Conservation (phyloP, 1,140 invertebrate species). For the Drosophila obscura region DNA sequence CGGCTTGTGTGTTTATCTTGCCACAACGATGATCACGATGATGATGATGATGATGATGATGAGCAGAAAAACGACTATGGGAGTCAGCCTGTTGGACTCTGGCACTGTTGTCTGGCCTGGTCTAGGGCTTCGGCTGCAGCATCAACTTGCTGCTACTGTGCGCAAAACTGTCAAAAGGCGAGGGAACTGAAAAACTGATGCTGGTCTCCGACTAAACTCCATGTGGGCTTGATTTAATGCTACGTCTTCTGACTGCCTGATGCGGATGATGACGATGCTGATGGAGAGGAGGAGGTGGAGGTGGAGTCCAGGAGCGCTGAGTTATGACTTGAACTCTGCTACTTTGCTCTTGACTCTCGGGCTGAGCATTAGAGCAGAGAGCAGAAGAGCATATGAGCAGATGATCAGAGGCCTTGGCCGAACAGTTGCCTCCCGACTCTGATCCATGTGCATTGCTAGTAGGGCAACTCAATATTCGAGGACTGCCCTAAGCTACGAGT, state of each 20-base stretch:
- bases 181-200: constrained; percentile 51
- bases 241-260: constrained; percentile 51
- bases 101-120: constrained; percentile 46
- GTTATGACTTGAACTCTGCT: constrained; percentile 75
- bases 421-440: too few species aligned
- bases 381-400: too few species aligned
- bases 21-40: constrained; percentile 52
- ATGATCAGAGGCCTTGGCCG: too few species aligned
- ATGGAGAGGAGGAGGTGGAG: constrained; percentile 28
- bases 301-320: constrained; percentile 33
- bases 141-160: constrained; percentile 62
- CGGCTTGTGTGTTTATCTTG: constrained; percentile 69
- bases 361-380: constrained; percentile 2
- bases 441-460: too few species aligned
- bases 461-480: too few species aligned
- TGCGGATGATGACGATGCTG: constrained; percentile 4
- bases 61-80: not conserved
- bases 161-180: constrained; percentile 62
- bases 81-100: constrained; percentile 15
- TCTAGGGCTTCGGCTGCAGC: constrained; percentile 40
- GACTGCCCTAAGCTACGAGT: too few species aligned
- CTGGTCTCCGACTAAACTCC: constrained; percentile 43
- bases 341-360: constrained; percentile 52
- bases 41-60: constrained; percentile 43
- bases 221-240: constrained; percentile 80